Evolutionary conservation across 2,888 invertebrate genomes (phyloP).

Genomic region (Prionchulus punctatus): DNA sequence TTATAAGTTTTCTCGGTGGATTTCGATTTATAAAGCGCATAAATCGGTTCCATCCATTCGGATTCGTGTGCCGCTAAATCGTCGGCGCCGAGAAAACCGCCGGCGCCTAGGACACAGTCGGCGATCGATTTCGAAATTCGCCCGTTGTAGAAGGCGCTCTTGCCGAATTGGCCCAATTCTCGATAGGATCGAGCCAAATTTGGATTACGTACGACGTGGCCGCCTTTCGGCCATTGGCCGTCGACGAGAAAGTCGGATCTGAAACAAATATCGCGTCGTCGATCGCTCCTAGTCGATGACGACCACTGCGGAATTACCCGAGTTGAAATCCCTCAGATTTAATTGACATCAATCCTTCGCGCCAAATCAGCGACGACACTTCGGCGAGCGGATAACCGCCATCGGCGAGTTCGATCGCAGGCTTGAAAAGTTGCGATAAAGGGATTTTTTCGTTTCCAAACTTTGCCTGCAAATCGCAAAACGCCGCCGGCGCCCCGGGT

Average conservation of each 20-base stretch:
- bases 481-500: constrained; percentile 5
- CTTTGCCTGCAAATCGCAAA: constrained; percentile 1
- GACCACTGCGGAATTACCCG: too few relatives aligned
- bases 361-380: background rate
- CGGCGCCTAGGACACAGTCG: background rate
- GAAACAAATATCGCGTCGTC: too few relatives aligned
- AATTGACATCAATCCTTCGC: background rate
- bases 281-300: too few relatives aligned
- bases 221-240: background rate
- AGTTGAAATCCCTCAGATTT: background rate
- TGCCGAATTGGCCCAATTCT: background rate
- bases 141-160: constrained; percentile 5
- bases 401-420: constrained; percentile 2
- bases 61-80: constrained; percentile 7
- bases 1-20: background rate
- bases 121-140: constrained; percentile 6
- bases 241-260: too few relatives aligned
- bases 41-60: constrained; percentile 2
- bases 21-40: background rate
- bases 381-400: background rate
- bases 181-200: constrained; percentile 3
- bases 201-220: constrained; percentile 6
- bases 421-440: constrained; percentile 1
- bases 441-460: background rate
- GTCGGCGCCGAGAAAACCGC: constrained; percentile 2